Evolutionary conservation across 64 coral and sea anemone species (phyloP), one percentile per base, ranked within the genome.

Genomic region (Porites lutea): DNA sequence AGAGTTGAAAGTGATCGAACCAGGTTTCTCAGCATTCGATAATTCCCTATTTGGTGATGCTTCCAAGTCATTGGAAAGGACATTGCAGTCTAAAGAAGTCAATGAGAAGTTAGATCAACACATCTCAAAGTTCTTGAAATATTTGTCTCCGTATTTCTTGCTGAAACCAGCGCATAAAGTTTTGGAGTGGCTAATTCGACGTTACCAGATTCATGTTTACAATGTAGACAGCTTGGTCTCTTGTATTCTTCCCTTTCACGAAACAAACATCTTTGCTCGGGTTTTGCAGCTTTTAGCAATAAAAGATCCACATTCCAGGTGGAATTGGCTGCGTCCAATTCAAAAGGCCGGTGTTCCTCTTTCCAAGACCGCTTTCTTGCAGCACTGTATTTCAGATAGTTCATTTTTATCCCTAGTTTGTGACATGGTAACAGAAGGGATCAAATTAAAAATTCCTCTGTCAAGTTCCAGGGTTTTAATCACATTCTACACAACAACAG

Each of bases 181-280:
- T 13, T 82, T 99, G 19, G 97, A 99, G 71, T 99, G 97, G 97
- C 55, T 99, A 52, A 99, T 99, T 49, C 91, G 97, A 82, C 85
- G 97, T 54, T 99, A 67, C 66, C 75, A 79, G 57, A 85, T 99
- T 78, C 97, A 99, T 55, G 55, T 94, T 2, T 58, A 86, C 22
- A 99, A 99, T 64, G 84, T 90, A 11, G 91, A 99, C 64, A 85
- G 93, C 48, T 72, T 98, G 11, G 66, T 98, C 2, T 51, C 74
- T 19, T 96, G 97, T 88, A 53, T 92, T 74, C 89, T 99, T 13
- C 97, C 97, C 2, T 99, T 94, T 61, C 97, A 99, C 65, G 90
- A 99, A 86, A 93, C 97, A 23, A 99, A 99, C 72, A 37, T 99
- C 23, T 99, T 99, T 60, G 88, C 86, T 14, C 92, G 91, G n/a